Conservation (phyloP, 2,113 vertebrate species). For the Equus quagga region DNA sequence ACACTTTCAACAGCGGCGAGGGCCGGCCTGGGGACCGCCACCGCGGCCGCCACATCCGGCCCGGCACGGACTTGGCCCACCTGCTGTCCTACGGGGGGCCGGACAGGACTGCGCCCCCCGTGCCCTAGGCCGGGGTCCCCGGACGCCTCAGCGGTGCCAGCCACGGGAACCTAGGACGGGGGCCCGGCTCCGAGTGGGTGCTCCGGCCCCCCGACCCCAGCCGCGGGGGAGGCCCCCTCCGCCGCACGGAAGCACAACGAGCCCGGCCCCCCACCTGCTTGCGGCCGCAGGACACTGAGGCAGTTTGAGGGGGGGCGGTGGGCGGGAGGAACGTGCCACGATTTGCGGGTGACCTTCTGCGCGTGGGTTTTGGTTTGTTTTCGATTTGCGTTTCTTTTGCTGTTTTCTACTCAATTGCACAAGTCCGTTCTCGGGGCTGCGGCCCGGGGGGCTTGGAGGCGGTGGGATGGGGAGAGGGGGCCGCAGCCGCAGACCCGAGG, state of each 20-base stretch:
- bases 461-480: conserved; percentile 60
- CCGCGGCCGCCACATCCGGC: conserved; percentile 84
- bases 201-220: background rate
- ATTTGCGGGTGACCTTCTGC: conserved; percentile 73
- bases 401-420: conserved; percentile 82
- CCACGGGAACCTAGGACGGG: conserved; percentile 48
- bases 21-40: conserved; percentile 83
- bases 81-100: conserved; percentile 90
- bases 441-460: conserved; percentile 45
- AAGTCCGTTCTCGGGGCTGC: conserved; percentile 77
- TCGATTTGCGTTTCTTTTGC: conserved; percentile 70
- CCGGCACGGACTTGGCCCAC: conserved; percentile 92
- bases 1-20: conserved; percentile 89
- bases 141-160: conserved; percentile 57
- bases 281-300: background rate
- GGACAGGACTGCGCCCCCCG: conserved; percentile 92
- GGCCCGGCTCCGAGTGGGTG: conserved; percentile 59
- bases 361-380: conserved; percentile 59
- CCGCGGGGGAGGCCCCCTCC: background rate
- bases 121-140: conserved; percentile 62
- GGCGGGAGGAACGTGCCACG: background rate
- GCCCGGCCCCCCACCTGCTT: conserved; percentile 69
- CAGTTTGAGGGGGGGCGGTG: background rate
- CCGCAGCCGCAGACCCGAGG: conserved; percentile 43
- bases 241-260: conserved; percentile 75